phyloP scores from a whole-genome alignment of 2,888 invertebrate genomes.

The Dichetophora obliterata region DNA sequence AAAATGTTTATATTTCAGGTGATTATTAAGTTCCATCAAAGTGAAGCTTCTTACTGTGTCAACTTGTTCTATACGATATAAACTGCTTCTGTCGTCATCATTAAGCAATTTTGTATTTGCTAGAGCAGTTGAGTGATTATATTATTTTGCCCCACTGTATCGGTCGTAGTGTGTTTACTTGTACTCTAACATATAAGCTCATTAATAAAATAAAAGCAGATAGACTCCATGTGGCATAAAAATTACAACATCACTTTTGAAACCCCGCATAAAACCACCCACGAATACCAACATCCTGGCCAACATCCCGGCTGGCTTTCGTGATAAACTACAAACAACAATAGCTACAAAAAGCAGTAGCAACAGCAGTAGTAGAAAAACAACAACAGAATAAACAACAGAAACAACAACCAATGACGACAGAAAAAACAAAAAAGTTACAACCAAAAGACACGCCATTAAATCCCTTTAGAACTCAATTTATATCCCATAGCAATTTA shows the following conservation, averaged over 20 bases:
- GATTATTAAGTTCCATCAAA: background rate
- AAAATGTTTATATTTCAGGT: too few species aligned
- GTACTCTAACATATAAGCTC: slow-evolving; percentile 28
- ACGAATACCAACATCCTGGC: background rate
- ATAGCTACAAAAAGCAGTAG: background rate
- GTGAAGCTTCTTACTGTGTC: background rate
- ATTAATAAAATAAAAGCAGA: slow-evolving; percentile 32
- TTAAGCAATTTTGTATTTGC: too few species aligned
- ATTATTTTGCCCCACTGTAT: background rate
- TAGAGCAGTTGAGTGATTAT: too few species aligned
- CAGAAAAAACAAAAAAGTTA: slow-evolving; percentile 26
- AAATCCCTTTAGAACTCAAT: slow-evolving; percentile 66
- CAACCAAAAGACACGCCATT: slow-evolving; percentile 54
- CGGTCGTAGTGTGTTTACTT: slow-evolving; percentile 9
- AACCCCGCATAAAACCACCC: background rate
- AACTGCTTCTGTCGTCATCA: too few species aligned
- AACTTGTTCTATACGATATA: too few species aligned
- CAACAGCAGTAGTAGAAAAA: background rate
- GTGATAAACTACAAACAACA: slow-evolving; percentile 21
- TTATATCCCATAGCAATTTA: slow-evolving; percentile 67
- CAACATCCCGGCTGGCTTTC: background rate
- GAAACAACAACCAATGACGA: background rate
- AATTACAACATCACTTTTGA: background rate
- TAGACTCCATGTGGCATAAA: slow-evolving; percentile 11
- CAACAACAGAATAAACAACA: too few species aligned